Percentiles rank a stretch among this genome's conserved stretches.
phyloP scores from a whole-genome alignment of 2,113 vertebrate genomes.

The Stictonetta naevosa region DNA sequence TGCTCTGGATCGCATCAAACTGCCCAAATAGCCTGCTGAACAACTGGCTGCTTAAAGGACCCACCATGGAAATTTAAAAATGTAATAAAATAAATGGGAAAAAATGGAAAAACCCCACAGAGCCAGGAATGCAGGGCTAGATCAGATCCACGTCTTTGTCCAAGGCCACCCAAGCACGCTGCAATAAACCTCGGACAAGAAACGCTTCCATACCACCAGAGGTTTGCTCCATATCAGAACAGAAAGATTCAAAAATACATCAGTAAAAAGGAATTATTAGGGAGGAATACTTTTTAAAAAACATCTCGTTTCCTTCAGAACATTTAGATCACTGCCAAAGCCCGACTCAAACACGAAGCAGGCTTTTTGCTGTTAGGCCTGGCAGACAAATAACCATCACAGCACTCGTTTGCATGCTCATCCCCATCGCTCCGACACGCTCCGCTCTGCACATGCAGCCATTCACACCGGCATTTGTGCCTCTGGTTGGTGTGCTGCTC shows the following conservation, averaged over 20 bases:
- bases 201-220: neutral
- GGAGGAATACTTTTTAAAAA: neutral
- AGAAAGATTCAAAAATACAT: neutral
- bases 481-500: neutral
- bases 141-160: neutral
- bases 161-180: neutral
- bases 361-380: neutral
- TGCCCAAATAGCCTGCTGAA: neutral
- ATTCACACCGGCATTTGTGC: fast-evolving
- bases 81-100: neutral
- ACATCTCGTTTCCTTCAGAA: neutral
- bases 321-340: neutral
- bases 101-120: neutral
- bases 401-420: neutral
- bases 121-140: neutral
- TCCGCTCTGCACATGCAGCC: neutral
- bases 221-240: neutral
- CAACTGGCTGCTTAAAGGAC: neutral
- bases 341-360: neutral
- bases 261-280: neutral
- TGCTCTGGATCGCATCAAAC: neutral
- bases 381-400: neutral
- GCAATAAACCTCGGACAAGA: neutral
- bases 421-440: neutral
- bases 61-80: neutral